Evolutionary conservation across 2,113 vertebrate genomes (phyloP), one percentile per base, ranked within the genome.

Genomic region (Platycercus adscitus): DNA sequence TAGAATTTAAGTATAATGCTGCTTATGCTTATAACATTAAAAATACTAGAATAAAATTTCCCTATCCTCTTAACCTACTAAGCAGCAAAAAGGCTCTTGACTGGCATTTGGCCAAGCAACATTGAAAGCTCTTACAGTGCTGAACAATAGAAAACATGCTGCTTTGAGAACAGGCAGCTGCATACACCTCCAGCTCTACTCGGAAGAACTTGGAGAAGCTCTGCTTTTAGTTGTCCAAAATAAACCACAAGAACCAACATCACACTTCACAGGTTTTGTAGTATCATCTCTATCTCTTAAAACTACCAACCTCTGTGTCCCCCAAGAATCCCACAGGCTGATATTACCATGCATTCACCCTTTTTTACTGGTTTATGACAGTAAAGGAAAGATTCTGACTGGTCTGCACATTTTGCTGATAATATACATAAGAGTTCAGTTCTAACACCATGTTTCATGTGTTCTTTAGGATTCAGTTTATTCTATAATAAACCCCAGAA

Each of bases 341-440:
- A 76, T 19, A 17, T 33, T 69, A 35, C 2, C 0, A 0, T 17
- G 10, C 1, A 0, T 75, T 52, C 41, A 64, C 20, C 11, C 20
- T 66, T 8, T 9, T 25, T 56, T 69, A 41, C 26, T 44, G 17
- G 9, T 47, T 31, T 41, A 55, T 26, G 35, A 61, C 21, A 26
- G 20, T 26, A 81, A 43, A 47, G 24, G 24, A 80, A 68, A 53
- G 9, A 52, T 60, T 15, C 33, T 47, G 35, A 8, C 37, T 28
- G 11, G 31, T 47, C 47, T 56, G 43, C 26, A 33, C 29, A 46
- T 11, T 49, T 63, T 24, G 25, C 29, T 47, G 24, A 41, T 13
- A 66, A 20, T 23, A 63, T 35, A 31, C 25, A 13, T 4, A 46
- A 18, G 19, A 71, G 35, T 23, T 66, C 13, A n/a, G 47, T 35